Base-by-base conservation (phyloP, 1,140 invertebrate species). In the Aradophagus sp. region DNA sequence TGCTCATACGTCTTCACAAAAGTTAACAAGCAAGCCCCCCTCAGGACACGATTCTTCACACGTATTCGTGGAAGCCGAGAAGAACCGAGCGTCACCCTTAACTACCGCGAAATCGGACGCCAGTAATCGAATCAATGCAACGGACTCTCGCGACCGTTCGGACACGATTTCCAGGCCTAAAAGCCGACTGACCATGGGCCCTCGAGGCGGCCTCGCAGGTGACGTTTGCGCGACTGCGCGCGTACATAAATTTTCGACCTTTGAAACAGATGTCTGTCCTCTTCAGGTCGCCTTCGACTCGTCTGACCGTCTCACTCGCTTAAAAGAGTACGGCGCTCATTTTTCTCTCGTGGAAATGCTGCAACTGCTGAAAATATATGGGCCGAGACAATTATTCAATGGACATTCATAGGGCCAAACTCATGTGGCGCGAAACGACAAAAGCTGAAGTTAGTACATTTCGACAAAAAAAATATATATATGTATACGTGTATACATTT, bases 321-420 rank as follows among this genome's bases (percentile, higher is more conserved):
- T 53, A 50, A 65, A 61, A 62, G 55, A 48, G 44, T 58, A 34
- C 23, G 45, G 26, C n/a, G n/a, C n/a, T 55, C 56, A 39, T 56
- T 58, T 59, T 63, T 70, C 58, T 70, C 58, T 58, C 27, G 52
- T 42, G 32, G 44, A 58, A 62, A 63, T 58, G 47, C 52, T 63
- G 45, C 58, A 72, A 72, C 61, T 61, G 59, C 47, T 67, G 19
- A 16, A 73, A 67, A 73, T 73, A 63, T 73, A 67, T 66, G 62
- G 52, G 26, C 56, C 42, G 14, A 39, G 56, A 61, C 69, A 73
- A 73, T 73, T 73, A 73, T 73, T 73, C 42, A 67, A 42, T 67
- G 56, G 69, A 52, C 69, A 67, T 73, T 66, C 56, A 38, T 67
- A 41, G 56, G 44, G 42, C 61, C 65, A 53, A 69, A 62, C 62